Percentiles rank a stretch among this genome's conserved stretches.
Evolutionary conservation across 2,797 vertebrate genomes (phyloP).

Genomic region (Siniperca obscura): DNA sequence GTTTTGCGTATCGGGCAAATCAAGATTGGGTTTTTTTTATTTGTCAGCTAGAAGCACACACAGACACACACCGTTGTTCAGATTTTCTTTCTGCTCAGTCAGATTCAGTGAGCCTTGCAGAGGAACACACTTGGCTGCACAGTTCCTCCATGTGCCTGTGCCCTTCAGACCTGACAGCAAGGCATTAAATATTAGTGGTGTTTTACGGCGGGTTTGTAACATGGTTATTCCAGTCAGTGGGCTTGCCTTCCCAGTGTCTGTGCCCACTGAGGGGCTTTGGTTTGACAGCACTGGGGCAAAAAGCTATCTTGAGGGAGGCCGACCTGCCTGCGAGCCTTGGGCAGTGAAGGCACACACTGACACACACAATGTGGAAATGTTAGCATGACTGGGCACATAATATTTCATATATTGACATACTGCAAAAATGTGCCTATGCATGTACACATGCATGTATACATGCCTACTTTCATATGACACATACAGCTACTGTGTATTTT

Average conservation of each 20-base stretch:
- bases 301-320: slow-evolving; percentile 48
- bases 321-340: slow-evolving; percentile 28
- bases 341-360: neutral
- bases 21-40: slow-evolving; percentile 30
- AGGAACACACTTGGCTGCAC: slow-evolving; percentile 68
- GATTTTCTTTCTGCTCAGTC: slow-evolving; percentile 50
- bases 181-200: slow-evolving; percentile 79
- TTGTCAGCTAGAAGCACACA: slow-evolving; percentile 44
- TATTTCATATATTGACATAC: slow-evolving; percentile 16
- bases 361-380: slow-evolving; percentile 21
- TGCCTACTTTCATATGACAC: slow-evolving; percentile 6
- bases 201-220: slow-evolving; percentile 77
- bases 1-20: slow-evolving; percentile 49
- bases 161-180: slow-evolving; percentile 76
- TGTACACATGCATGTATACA: neutral
- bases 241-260: slow-evolving; percentile 51
- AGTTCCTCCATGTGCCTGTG: slow-evolving; percentile 58
- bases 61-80: slow-evolving; percentile 15
- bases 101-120: slow-evolving; percentile 58
- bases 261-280: slow-evolving; percentile 50
- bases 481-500: neutral
- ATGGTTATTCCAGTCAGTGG: slow-evolving; percentile 78
- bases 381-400: slow-evolving; percentile 20
- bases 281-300: slow-evolving; percentile 62
- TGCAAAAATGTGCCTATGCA: slow-evolving; percentile 5